phyloP scores from a whole-genome alignment of 1,140 invertebrate genomes.

The Hyles euphorbiae region DNA sequence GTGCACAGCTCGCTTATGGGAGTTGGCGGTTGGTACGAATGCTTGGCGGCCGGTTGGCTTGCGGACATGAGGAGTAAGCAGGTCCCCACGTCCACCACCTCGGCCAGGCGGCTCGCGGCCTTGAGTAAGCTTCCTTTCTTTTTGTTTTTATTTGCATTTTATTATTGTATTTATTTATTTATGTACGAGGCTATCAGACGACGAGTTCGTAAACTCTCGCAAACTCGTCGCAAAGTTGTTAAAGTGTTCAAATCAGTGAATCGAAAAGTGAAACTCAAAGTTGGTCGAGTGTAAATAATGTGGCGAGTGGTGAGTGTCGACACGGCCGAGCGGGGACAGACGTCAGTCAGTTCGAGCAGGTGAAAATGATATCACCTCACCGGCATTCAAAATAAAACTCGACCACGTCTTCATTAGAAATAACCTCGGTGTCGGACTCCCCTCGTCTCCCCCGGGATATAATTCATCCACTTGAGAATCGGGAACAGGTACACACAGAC shows the following conservation, averaged over 20 bases:
- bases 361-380: conserved; percentile 54
- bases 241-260: conserved; percentile 1
- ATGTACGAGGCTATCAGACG: conserved; percentile 8
- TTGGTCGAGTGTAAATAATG: background rate
- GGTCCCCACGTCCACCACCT: conserved; percentile 70
- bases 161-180: conserved; percentile 18
- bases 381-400: conserved; percentile 59
- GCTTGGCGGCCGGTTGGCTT: conserved; percentile 66
- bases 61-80: conserved; percentile 74
- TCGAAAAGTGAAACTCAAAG: conserved; percentile 5
- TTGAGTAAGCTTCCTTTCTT: conserved; percentile 74
- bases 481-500: conserved; percentile 64
- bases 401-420: conserved; percentile 65
- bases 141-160: conserved; percentile 67
- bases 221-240: background rate
- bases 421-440: conserved; percentile 47
- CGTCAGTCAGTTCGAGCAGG: conserved; percentile 34
- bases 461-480: conserved; percentile 70
- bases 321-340: background rate
- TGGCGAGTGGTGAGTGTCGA: background rate
- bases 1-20: conserved; percentile 69
- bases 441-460: conserved; percentile 61
- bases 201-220: background rate
- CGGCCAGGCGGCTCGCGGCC: conserved; percentile 72
- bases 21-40: conserved; percentile 67